A percentile compares a stretch with the other conserved stretches of the same genome.
Conservation (phyloP, 2,113 vertebrate genomes). For the Pteropus alecto region DNA sequence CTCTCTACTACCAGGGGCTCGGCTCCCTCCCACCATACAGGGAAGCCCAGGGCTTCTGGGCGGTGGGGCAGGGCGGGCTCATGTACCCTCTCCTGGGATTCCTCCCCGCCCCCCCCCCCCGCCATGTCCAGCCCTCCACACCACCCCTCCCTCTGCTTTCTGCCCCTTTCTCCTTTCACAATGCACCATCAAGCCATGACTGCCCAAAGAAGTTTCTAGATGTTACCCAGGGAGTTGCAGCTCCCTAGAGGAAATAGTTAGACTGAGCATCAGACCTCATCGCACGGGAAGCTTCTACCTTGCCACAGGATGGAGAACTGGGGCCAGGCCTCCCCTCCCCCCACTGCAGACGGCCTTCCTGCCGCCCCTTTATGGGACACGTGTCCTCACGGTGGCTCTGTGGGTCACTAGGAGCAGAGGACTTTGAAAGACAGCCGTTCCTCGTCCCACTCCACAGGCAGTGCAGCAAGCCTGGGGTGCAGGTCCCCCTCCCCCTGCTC, state of each 20-base stretch:
- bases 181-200: background rate
- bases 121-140: background rate
- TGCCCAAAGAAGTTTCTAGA: background rate
- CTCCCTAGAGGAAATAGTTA: background rate
- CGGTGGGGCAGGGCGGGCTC: background rate
- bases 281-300: background rate
- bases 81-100: too few species aligned
- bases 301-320: background rate
- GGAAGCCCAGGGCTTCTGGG: background rate
- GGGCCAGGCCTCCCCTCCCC: too few species aligned
- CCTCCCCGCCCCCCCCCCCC: background rate
- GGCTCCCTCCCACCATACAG: fast-evolving
- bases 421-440: background rate
- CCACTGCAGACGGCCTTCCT: too few species aligned
- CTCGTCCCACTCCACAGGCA: too few species aligned
- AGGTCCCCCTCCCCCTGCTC: too few species aligned
- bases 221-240: background rate
- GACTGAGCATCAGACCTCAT: background rate
- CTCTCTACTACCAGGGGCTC: background rate
- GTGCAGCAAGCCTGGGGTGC: background rate
- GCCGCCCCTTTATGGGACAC: background rate
- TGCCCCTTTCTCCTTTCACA: background rate
- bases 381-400: background rate
- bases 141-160: background rate
- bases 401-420: background rate